phyloP scores from a whole-genome alignment of 2,797 vertebrate genomes.

The Pampus argenteus region DNA sequence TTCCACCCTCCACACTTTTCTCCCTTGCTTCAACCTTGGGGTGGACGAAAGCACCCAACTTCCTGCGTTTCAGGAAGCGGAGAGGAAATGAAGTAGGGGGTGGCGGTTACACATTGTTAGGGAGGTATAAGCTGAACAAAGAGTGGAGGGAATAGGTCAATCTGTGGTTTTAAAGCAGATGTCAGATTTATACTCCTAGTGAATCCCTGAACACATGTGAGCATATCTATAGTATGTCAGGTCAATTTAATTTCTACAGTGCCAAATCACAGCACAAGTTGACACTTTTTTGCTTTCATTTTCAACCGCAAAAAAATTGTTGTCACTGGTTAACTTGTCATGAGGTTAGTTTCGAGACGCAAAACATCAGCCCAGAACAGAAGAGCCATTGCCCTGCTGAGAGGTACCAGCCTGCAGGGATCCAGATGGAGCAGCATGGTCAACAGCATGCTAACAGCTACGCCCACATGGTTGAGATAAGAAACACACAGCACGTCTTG shows the following conservation, averaged over 20 bases:
- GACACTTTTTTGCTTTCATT: too few species aligned
- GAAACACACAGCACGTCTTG: conserved; percentile 26
- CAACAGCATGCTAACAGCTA: conserved; percentile 35
- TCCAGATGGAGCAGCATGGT: conserved; percentile 57
- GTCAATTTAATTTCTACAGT: too few species aligned
- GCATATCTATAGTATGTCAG: neutral
- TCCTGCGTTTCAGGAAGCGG: conserved; percentile 74
- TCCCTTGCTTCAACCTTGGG: conserved; percentile 39
- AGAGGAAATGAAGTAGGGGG: conserved; percentile 66
- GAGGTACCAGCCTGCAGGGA: conserved; percentile 37
- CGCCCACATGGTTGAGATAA: conserved; percentile 28
- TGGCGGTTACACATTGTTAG: conserved; percentile 64
- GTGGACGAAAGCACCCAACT: conserved; percentile 51
- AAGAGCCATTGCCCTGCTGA: conserved; percentile 36
- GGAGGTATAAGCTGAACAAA: conserved; percentile 53
- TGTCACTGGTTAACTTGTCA: too few species aligned
- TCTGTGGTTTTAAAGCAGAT: conserved; percentile 15
- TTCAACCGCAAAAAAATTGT: too few species aligned
- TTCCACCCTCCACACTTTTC: conserved; percentile 35
- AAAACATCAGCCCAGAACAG: conserved; percentile 47
- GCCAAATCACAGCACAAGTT: too few species aligned
- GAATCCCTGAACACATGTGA: neutral
- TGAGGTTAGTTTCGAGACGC: conserved; percentile 15
- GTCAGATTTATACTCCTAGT: neutral
- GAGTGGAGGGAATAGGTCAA: conserved; percentile 50